Evolutionary conservation across 35 echinoderm and acorn worm genomes (phyloP), one percentile per base, ranked within the genome.

Genomic region (Heliocidaris erythrogramma): DNA sequence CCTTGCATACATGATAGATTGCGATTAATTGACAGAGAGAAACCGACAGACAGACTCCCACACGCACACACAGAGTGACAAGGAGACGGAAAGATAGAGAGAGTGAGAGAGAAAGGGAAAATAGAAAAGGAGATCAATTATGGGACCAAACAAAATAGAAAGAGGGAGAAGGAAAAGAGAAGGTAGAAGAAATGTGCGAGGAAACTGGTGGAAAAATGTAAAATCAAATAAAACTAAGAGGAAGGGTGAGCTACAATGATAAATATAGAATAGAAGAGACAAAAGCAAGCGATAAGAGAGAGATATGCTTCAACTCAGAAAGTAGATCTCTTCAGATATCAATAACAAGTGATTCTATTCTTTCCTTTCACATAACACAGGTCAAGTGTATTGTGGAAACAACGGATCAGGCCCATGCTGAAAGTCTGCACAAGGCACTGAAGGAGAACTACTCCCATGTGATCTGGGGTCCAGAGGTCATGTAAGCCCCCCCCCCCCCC

Each of bases 321-420:
- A 52, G 12, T 52, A 52, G 1, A 52, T 13, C 49, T 52, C 49
- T 52, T 52, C 49, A 52, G 12, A 52, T 13, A 13, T 2, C 49
- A 52, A 0, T 13, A 10, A 52, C 49, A 5, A 52, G 0, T 52
- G 49, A 52, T 52, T 13, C 35, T 47, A 27, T 87, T 10, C 59
- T 16, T 48, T 94, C 2, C 29, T 48, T 48, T 61, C 59, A 90
- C 48, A 24, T 42, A 31, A 84, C 9, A 49, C 91, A 99, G 96
- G 97, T 97, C 30, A 97, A 97, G 88, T 97, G 97, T 48, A 97
- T 99, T 27, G 98, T 99, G 5, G 98, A 99, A 78, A 99, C 98
- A 2, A 93, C 96, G 56, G 98, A 97, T 88, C 50, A 95, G 21
- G 97, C 96, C n/a, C 98, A 99, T 50, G 95, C 97, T 2, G 94